phyloP scores from a whole-genome alignment of 2,113 vertebrate genomes.

The Campylorhamphus procurvoides region DNA sequence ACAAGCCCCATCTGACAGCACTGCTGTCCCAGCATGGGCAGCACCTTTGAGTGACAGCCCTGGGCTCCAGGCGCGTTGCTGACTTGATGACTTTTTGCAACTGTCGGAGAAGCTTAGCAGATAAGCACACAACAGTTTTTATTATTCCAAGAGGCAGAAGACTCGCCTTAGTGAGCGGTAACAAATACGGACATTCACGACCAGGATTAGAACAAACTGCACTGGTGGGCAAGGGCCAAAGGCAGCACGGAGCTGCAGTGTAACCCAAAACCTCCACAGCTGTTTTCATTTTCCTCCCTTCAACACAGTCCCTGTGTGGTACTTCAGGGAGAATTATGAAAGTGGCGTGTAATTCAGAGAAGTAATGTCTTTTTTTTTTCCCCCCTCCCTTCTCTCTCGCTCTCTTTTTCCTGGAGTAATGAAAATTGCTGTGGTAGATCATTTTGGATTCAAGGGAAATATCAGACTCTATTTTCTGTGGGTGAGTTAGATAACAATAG shows the following conservation, averaged over 20 bases:
- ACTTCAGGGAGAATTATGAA: constrained; percentile 75
- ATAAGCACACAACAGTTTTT: constrained; percentile 60
- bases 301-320: constrained; percentile 78
- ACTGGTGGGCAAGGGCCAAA: constrained; percentile 79
- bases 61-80: neutral
- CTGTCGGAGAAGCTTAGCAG: constrained; percentile 62
- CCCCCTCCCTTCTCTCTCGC: neutral
- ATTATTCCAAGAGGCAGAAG: constrained; percentile 70
- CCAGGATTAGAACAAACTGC: constrained; percentile 75
- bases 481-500: constrained; percentile 31
- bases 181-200: constrained; percentile 76
- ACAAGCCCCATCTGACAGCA: neutral
- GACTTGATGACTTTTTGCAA: constrained; percentile 60
- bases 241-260: constrained; percentile 71
- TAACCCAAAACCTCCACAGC: constrained; percentile 84
- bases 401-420: constrained; percentile 65
- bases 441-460: constrained; percentile 60
- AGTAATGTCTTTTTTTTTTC: constrained; percentile 62
- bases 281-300: constrained; percentile 85
- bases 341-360: constrained; percentile 76
- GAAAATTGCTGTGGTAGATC: constrained; percentile 72
- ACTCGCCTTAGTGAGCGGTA: constrained; percentile 62
- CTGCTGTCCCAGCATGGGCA: neutral
- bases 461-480: constrained; percentile 14
- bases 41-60: constrained; percentile 22